Conservation (phyloP, 1,140 invertebrate genomes). For the Zophobas atratus region DNA sequence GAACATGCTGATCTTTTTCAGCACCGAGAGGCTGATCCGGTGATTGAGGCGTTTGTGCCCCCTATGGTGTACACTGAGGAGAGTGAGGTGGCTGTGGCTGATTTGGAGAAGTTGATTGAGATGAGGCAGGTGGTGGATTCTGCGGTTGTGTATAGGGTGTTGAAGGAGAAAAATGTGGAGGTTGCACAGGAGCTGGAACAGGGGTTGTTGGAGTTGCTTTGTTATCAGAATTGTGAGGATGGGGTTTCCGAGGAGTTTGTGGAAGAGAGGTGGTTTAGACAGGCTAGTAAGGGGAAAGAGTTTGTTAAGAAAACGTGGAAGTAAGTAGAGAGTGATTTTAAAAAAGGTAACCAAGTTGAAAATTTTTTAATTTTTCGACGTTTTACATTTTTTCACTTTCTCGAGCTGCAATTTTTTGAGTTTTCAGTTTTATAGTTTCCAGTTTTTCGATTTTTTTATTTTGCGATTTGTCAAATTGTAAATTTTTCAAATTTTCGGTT, state of each 20-base stretch:
- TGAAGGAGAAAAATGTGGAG: constrained; percentile 75
- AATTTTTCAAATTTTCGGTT: too few species aligned
- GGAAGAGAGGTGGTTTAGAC: constrained; percentile 85
- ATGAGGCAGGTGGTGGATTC: constrained; percentile 79
- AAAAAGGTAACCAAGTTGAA: background rate
- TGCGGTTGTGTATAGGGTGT: constrained; percentile 80
- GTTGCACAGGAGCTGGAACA: constrained; percentile 77
- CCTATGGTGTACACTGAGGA: constrained; percentile 79
- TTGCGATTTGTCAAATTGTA: too few species aligned
- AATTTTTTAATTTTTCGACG: background rate
- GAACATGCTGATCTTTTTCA: constrained; percentile 85
- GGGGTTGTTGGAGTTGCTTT: constrained; percentile 85
- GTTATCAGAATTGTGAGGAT: constrained; percentile 85
- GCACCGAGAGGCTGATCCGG: constrained; percentile 80
- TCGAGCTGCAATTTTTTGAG: too few species aligned
- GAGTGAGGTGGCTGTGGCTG: constrained; percentile 77
- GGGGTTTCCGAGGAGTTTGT: constrained; percentile 76
- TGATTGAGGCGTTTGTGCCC: constrained; percentile 80
- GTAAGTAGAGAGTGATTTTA: constrained; percentile 68
- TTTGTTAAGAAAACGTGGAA: constrained; percentile 79
- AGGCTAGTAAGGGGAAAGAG: constrained; percentile 69
- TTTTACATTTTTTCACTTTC: background rate
- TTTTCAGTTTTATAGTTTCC: too few species aligned
- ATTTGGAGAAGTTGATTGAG: constrained; percentile 77
- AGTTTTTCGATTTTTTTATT: too few species aligned